Evolutionary conservation across 2,113 vertebrate genomes (phyloP).

Genomic region (Mus pahari): DNA sequence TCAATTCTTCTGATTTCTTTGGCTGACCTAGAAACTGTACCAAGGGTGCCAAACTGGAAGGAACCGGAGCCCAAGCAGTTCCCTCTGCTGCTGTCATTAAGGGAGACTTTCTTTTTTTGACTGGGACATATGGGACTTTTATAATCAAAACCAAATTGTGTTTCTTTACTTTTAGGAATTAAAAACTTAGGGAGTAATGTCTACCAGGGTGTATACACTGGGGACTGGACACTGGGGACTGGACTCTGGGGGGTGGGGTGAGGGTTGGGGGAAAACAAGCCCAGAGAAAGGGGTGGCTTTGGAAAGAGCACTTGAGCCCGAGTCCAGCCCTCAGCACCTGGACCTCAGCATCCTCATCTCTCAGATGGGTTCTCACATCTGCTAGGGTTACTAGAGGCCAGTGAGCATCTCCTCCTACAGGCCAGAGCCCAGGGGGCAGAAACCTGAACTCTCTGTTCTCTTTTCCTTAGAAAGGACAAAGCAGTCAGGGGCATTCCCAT

Average conservation of each 20-base stretch:
- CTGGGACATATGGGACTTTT: not conserved
- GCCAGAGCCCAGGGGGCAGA: not conserved
- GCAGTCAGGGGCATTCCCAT: not conserved
- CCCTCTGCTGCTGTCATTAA: not conserved
- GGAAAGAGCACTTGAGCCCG: not conserved
- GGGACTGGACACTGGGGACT: not conserved
- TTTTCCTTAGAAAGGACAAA: slow-evolving; percentile 43
- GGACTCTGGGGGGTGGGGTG: not conserved
- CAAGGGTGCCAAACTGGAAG: not conserved
- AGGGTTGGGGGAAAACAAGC: not conserved
- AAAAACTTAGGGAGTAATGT: not conserved
- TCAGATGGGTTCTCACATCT: not conserved
- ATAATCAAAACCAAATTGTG: not conserved
- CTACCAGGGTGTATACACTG: not conserved
- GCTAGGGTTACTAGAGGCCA: not conserved
- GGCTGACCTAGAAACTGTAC: not conserved
- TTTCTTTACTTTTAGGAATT: not conserved
- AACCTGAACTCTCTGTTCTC: not conserved
- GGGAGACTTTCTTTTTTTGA: not conserved
- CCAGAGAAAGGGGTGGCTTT: not conserved
- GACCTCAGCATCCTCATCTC: not conserved
- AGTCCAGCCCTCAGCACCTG: not conserved
- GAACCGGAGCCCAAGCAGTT: not conserved
- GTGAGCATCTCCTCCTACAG: not conserved
- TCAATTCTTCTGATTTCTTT: not conserved